Evolutionary conservation across 2,888 invertebrate species (phyloP), one percentile per base, ranked within the genome.

Genomic region (Polymixis lichenea): DNA sequence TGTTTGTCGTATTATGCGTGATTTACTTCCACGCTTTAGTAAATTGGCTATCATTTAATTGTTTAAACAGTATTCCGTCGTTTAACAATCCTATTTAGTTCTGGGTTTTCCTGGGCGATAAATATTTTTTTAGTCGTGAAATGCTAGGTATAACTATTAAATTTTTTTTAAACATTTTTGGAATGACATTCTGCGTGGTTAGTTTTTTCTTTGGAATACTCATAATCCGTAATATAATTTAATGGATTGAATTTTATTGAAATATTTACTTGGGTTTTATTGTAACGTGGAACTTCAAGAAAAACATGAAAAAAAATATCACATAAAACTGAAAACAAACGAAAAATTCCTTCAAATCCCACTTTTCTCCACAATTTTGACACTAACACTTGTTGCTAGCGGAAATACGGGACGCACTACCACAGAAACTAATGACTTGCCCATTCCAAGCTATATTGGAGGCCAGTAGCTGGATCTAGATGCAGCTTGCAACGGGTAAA

Each of bases 371-470:
- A 25, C 80, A 78, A 85, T 80, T 85, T 81, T 83, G 75, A 78
- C 66, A 78, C 56, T 51, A 75, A 77, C 86, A 84, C 86, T 86
- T 88, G 88, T 87, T 79, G 80, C 77, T 67, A 70, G 75, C 32
- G 66, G 46, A 77, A 75, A 82, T 79, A 77, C 78, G 72, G 72
- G 62, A 71, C 71, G 60, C 60, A 22, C 68, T 75, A 70, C 87
- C 85, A 70, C 85, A 75, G 71, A 75, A 81, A 86, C 76, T 75
- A 86, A 86, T 86, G 86, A 86, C 75, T 71, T 71, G 61, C 53
- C 68, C 74, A 71, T 78, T 78, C 46, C 69, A 65, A 46, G 71
- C 72, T 74, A 43, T 81, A 75, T 38, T 51, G 70, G 22, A 15
- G 25, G 13, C 51, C 38, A 77, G 62, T 70, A 65, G 71, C 60